Conservation (phyloP, 2,888 invertebrate species). For the Neuroscelio doddi region DNA sequence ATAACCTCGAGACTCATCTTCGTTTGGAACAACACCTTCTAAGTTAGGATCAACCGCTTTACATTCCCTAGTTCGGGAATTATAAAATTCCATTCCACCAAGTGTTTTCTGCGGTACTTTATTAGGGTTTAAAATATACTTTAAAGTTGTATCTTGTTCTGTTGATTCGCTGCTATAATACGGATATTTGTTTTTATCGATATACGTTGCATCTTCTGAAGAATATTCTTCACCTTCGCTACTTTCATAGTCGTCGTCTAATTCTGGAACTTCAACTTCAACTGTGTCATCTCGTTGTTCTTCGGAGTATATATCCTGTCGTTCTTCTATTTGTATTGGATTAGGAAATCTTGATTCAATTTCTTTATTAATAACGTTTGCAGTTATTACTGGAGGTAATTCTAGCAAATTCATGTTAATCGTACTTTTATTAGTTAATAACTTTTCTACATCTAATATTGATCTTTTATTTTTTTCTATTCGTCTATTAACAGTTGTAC, state of each 20-base stretch:
- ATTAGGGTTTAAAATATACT: conserved; percentile 79
- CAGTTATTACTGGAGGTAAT: conserved; percentile 53
- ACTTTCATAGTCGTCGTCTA: conserved; percentile 48
- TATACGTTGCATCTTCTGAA: conserved; percentile 20
- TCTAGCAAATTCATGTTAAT: conserved; percentile 49
- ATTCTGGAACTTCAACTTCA: conserved; percentile 60
- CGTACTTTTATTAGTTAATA: neutral
- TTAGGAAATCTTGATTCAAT: conserved; percentile 55
- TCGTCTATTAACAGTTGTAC: neutral
- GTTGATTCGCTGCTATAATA: conserved; percentile 75
- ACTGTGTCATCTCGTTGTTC: conserved; percentile 49
- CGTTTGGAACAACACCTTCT: conserved; percentile 60
- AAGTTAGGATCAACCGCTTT: conserved; percentile 66
- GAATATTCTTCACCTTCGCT: conserved; percentile 16
- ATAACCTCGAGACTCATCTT: conserved; percentile 59
- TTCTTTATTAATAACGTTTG: conserved; percentile 59
- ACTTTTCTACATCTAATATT: neutral
- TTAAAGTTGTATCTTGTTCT: conserved; percentile 76
- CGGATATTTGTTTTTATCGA: conserved; percentile 76
- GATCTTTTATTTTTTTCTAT: conserved; percentile 1
- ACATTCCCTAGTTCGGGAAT: conserved; percentile 74
- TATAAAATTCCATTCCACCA: conserved; percentile 82
- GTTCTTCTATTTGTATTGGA: conserved; percentile 4
- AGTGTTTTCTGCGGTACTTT: conserved; percentile 78
- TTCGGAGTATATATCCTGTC: conserved; percentile 45